Evolutionary conservation across 2,888 invertebrate species (phyloP), one percentile per base, ranked within the genome.

Genomic region (Archips crataeganus): DNA sequence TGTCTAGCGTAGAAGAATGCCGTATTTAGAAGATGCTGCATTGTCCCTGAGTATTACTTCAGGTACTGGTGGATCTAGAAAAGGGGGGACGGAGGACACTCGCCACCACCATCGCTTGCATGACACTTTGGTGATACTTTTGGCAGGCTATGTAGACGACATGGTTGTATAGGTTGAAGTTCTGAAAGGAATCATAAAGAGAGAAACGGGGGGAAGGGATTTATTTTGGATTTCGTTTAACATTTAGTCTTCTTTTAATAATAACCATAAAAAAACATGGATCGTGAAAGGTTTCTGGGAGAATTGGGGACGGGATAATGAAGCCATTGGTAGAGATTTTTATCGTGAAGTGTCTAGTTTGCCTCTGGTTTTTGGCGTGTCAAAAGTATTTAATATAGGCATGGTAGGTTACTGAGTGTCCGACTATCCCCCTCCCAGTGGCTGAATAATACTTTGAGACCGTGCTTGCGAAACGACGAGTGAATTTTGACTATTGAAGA

Each of bases 21-120:
- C 81, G 72, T 89, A 49, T 49, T 13, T 49, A 85, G 89, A 90
- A 90, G 90, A 90, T 61, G 95, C 95, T 94, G 90, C 95, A 95
- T 95, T 95, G 96, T 95, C 95, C 95, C 95, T 98, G 99, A 99
- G 99, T 99, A 99, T 99, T 99, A 98, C 98, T 98, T 98, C 98
- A 99, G 98, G 99, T 99, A 99, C 98, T 98, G 98, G 98, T 97
- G 95, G 84, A 82, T 81, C 85, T 78, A 71, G 77, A 69, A 78
- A 83, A 79, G 79, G 85, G 85, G 81, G 77, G 74, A 66, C 76
- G 79, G 80, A 69, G 75, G 80, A 82, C 84, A 67, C 66, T 57
- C 8, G 10, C 15, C 57, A 34, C 42, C 39, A 10, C 15, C 39
- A n/a, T 84, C 77, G 74, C 82, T 75, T 73, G 57, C 39, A 71